A percentile compares a stretch with the other conserved stretches of the same genome.
phyloP scores from a whole-genome alignment of 37 sponge, comb jelly and placozoan genomes.

The Halisarca cf. caerulea region DNA sequence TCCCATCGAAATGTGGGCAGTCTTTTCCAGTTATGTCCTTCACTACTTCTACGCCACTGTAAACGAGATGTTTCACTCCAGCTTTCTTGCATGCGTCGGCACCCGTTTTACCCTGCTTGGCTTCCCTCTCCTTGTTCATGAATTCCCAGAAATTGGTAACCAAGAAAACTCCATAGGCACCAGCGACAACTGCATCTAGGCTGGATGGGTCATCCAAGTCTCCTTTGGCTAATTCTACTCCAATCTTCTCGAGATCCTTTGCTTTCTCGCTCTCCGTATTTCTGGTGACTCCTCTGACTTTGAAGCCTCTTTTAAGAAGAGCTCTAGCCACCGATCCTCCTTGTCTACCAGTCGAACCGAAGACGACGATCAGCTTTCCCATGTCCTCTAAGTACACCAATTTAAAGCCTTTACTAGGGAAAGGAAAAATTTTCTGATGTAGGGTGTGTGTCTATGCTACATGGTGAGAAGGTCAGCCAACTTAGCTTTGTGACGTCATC shows the following conservation, averaged over 20 bases:
- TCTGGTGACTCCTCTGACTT: conserved; percentile 34
- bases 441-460: no score
- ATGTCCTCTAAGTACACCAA: no score
- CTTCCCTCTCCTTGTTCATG: neutral
- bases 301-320: conserved; percentile 19
- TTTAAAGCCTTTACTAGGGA: no score
- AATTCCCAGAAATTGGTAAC: conserved; percentile 19
- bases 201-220: neutral
- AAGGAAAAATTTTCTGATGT: no score
- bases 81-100: neutral
- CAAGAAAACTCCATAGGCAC: conserved; percentile 13
- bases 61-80: conserved; percentile 5
- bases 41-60: neutral
- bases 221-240: no score
- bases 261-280: conserved; percentile 37
- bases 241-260: neutral
- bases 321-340: conserved; percentile 31
- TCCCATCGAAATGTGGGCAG: neutral
- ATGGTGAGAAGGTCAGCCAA: no score
- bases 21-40: neutral
- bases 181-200: neutral
- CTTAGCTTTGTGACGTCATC: no score
- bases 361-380: conserved; percentile 26
- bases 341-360: conserved; percentile 35
- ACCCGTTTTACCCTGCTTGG: neutral